These are phyloP conservation scores for Pristionchus maxplancki DNA, from an alignment of 2,888 invertebrate genomes.

Conservation along the genomic window DNA sequence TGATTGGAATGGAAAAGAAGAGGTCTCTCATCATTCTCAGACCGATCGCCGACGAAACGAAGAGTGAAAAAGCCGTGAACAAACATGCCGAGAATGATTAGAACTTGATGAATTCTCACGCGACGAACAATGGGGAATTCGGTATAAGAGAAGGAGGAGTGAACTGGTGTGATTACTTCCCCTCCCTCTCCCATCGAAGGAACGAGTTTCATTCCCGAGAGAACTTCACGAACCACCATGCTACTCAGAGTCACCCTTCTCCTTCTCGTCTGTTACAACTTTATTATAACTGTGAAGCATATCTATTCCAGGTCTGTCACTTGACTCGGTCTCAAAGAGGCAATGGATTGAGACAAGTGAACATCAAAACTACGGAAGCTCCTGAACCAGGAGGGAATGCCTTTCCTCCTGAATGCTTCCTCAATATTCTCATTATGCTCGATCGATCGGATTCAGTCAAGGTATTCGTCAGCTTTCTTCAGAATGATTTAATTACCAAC, in stretches of 20 bases:
- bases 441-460: conserved; percentile 65
- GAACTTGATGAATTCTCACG: conserved; percentile 42
- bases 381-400: conserved; percentile 19
- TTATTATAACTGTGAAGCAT: neutral
- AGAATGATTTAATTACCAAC: no score
- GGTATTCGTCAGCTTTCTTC: neutral
- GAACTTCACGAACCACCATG: neutral
- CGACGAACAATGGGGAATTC: conserved; percentile 34
- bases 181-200: neutral
- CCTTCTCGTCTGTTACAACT: neutral
- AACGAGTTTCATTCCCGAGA: conserved; percentile 43
- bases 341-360: neutral
- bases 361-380: conserved; percentile 6
- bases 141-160: conserved; percentile 39
- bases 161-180: conserved; percentile 36
- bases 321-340: neutral
- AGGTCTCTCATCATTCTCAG: conserved; percentile 2
- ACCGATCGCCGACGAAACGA: neutral
- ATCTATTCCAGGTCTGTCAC: neutral
- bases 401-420: conserved; percentile 73
- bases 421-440: conserved; percentile 74
- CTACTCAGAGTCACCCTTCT: neutral
- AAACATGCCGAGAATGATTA: conserved; percentile 43
- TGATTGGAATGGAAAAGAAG: conserved; percentile 24
- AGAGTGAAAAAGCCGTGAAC: neutral